Evolutionary conservation across 1,140 invertebrate genomes (phyloP), one percentile per base, ranked within the genome.

Genomic region (Leptinotarsa defecta): DNA sequence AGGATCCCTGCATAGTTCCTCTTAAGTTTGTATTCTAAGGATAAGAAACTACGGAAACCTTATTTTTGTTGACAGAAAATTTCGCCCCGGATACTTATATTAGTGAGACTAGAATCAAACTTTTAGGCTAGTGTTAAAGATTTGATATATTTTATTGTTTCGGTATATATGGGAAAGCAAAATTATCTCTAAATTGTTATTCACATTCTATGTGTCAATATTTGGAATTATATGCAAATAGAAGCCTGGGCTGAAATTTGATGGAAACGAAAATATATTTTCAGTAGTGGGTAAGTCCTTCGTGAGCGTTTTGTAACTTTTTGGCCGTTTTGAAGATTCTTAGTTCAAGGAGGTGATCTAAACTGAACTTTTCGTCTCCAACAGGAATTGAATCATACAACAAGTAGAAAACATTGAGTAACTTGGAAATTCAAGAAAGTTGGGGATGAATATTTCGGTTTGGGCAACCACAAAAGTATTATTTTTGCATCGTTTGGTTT

Each of bases 1-100:
- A 84, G 83, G 83, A 83, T 75, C 81, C 81, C 81, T 62, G 74
- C 78, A 77, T 80, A 71, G 68, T 79, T 78, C 76, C 62, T 73
- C 64, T 73, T 73, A 3, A 65, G 24, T 73, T 73, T 76, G 76
- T 78, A 68, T 77, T 52, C 65, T 48, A 68, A 68, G 67, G 67
- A 68, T 34, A 4, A 43, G n/a, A 57, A n/a, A 57, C 52, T 43
- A 43, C 67, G n/a, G 34, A 68, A 68, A 15, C 67, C 67, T 48
- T 17, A 20, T 71, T 57, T 71, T 71, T 19, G 20, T 71, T 22
- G 15, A 13, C 19, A 34, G 49, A 20, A 20, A 34, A 34, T 65
- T 65, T 22, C 17, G 20, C 64, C 20, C 64, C 27, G 64, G 64
- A 13, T 65, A 20, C 48, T 71, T 20, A 24, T 71, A 71, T 71